These are phyloP conservation scores for Plagiodera versicolora DNA, from an alignment of 2,888 invertebrate genomes.

Conservation along the genomic window DNA sequence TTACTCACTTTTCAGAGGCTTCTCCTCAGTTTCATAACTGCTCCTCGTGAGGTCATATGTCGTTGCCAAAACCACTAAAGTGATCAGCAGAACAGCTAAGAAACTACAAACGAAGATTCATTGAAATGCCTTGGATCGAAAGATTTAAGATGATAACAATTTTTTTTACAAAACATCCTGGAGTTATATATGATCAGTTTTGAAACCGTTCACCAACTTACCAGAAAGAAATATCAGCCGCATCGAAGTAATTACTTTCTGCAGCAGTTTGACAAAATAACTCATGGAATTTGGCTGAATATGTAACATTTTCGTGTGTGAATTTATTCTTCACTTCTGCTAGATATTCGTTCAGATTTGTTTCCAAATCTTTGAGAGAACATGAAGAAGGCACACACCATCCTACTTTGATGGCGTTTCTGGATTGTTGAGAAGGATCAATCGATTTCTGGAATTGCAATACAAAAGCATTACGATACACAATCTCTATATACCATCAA, in stretches of 20 bases:
- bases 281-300: conserved; percentile 35
- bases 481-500: too few species aligned
- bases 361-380: conserved; percentile 43
- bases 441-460: conserved; percentile 39
- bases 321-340: conserved; percentile 44
- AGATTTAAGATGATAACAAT: too few species aligned
- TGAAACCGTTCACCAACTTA: too few species aligned
- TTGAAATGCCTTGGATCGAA: too few species aligned
- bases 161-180: too few species aligned
- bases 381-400: conserved; percentile 53
- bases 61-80: conserved; percentile 48
- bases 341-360: conserved; percentile 43
- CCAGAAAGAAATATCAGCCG: conserved; percentile 51
- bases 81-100: conserved; percentile 42
- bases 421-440: conserved; percentile 46
- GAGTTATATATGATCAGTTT: too few species aligned
- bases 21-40: conserved; percentile 36
- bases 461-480: conserved; percentile 3
- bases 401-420: conserved; percentile 47
- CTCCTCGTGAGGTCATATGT: conserved; percentile 43
- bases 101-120: too few species aligned
- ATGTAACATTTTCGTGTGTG: conserved; percentile 42
- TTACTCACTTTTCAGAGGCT: conserved; percentile 43
- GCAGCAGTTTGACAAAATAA: conserved; percentile 45
- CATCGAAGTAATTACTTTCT: conserved; percentile 40